phyloP scores from a whole-genome alignment of 2,888 invertebrate species.

The Sinotaia quadrata region DNA sequence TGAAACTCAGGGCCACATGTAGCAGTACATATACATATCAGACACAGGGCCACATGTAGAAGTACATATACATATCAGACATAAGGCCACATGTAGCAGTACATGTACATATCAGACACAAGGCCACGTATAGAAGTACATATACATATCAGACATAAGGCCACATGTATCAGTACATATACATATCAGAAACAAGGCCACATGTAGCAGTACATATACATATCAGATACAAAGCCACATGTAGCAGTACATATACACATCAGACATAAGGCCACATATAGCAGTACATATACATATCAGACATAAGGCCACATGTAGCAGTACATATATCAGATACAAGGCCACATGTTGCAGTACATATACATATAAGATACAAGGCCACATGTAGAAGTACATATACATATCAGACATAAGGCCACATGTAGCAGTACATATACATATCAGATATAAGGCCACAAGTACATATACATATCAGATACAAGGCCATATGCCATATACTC shows the following conservation, averaged over 20 bases:
- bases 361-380: too few species aligned
- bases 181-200: background rate
- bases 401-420: too few species aligned
- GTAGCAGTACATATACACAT: background rate
- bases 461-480: too few species aligned
- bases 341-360: too few species aligned
- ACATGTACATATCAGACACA: background rate
- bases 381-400: too few species aligned
- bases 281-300: too few species aligned
- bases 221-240: background rate
- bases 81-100: background rate
- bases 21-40: background rate
- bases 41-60: background rate
- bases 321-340: too few species aligned
- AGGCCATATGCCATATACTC: too few species aligned
- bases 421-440: too few species aligned
- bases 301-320: too few species aligned
- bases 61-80: background rate
- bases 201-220: background rate
- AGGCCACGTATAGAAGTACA: background rate
- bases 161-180: background rate
- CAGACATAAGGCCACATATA: background rate
- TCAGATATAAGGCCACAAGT: too few species aligned
- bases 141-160: background rate
- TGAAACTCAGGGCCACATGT: background rate